These are phyloP conservation scores for Hyposmocoma kahamanoa DNA, from an alignment of 1,140 invertebrate genomes.

Conservation along the genomic window DNA sequence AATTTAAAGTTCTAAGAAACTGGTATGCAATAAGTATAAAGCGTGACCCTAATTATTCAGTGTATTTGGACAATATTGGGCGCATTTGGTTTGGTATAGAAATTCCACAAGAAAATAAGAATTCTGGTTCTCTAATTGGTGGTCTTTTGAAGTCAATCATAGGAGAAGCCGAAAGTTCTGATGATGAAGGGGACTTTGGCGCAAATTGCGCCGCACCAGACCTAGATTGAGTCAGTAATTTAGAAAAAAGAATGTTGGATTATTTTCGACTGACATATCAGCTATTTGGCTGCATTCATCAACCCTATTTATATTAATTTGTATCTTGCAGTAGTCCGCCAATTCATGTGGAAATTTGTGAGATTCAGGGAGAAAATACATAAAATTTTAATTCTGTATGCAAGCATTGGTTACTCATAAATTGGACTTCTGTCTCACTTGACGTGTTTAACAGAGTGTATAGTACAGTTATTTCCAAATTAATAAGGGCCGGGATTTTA, in stretches of 20 bases:
- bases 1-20: conserved; percentile 52
- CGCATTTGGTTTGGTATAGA: conserved; percentile 64
- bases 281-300: neutral
- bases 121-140: conserved; percentile 47
- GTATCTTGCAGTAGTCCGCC: too few relatives aligned
- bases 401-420: too few relatives aligned
- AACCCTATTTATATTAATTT: neutral
- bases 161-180: conserved; percentile 56
- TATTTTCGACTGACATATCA: conserved; percentile 15
- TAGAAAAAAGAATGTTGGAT: conserved; percentile 3
- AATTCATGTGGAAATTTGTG: neutral
- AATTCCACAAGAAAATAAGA: conserved; percentile 36
- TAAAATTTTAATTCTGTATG: too few relatives aligned
- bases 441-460: too few relatives aligned
- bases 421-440: too few relatives aligned
- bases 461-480: too few relatives aligned
- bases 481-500: too few relatives aligned
- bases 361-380: too few relatives aligned
- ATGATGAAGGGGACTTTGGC: conserved; percentile 45
- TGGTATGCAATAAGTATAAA: conserved; percentile 60
- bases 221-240: conserved; percentile 41
- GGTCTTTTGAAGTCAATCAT: conserved; percentile 59
- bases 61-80: conserved; percentile 60
- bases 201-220: conserved; percentile 39
- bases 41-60: conserved; percentile 57